These are phyloP conservation scores for Gnathonemus echidnorhynchus DNA, from an alignment of 2,113 vertebrate species.

Conservation along the genomic window DNA sequence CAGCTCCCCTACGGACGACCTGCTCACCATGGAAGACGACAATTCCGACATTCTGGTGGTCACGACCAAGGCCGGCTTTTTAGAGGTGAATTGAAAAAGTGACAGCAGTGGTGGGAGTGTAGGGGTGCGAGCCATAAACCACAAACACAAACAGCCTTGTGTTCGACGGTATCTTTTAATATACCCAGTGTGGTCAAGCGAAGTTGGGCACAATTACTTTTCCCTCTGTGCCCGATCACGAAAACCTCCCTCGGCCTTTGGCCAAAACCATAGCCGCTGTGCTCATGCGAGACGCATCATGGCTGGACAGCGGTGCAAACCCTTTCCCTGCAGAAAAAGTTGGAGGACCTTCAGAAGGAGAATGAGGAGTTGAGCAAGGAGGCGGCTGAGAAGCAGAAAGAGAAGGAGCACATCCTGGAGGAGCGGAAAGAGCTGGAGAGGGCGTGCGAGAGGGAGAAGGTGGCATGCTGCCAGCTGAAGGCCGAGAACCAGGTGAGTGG, in stretches of 20 bases:
- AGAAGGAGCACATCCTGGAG: constrained; percentile 72
- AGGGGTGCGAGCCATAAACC: background rate
- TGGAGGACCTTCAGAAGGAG: constrained; percentile 86
- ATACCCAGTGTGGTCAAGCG: background rate
- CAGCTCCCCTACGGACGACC: constrained; percentile 82
- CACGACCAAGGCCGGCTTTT: constrained; percentile 88
- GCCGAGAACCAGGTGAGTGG: constrained; percentile 75
- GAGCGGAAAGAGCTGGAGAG: constrained; percentile 76
- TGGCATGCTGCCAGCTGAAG: constrained; percentile 67
- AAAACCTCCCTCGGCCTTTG: background rate
- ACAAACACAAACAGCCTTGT: background rate
- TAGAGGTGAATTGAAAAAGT: constrained; percentile 69
- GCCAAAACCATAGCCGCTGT: background rate
- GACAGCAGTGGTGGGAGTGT: background rate
- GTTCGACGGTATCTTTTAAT: background rate
- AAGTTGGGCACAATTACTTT: background rate
- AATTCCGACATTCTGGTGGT: constrained; percentile 96
- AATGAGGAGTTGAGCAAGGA: constrained; percentile 81
- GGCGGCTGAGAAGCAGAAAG: constrained; percentile 73
- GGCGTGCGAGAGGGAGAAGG: constrained; percentile 67
- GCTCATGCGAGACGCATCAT: background rate
- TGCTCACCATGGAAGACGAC: constrained; percentile 95
- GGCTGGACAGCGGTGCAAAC: background rate
- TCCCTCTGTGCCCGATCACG: background rate
- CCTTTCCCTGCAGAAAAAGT: constrained; percentile 72